Base-by-base conservation (phyloP, 92 coral and sea anemone genomes). In the Montipora capitata region DNA sequence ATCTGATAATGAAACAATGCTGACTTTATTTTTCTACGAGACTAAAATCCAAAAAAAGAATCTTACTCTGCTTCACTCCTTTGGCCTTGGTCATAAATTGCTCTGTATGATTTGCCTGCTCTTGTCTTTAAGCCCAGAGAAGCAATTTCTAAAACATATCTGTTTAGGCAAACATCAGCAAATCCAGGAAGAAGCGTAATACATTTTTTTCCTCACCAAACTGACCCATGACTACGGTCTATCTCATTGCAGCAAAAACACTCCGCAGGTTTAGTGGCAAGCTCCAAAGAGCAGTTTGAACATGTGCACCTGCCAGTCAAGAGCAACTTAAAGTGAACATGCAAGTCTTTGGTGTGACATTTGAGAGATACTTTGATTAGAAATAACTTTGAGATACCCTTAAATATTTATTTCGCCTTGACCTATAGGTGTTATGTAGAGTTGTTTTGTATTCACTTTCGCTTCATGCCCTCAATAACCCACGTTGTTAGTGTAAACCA, bases 111-210 rank as follows among this genome's bases (percentile, higher is more conserved):
- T 35, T 68, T 68, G 9, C 74, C 74, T 7, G 74, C 13, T 68
- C 2, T 68, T 38, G 88, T 91, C 56, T 75, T 91, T 12, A 80
- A 64, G 15, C 88, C 81, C 42, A 91, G 48, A 5, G 91, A 88
- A 4, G 94, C 94, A 10, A 80, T 78, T 13, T 91, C 88, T 74
- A 91, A 69, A 17, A 91, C 89, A 88, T 91, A 80, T 68, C 64
- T 80, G 64, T 76, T 76, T 15, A 91, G 83, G 44, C 88, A 87
- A 66, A 91, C 91, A 76, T 68, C 17, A 16, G 81, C 61, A 58
- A 87, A 91, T 14, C 88, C 92, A 43, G 88, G 91, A 72, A 87
- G 94, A 15, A 44, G 67, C 14, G 78, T 77, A 3, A 85, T 77
- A 42, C 90, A 85, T 3, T 14, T 10, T 35, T 16, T 51, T 38